A percentile compares a stretch with the other conserved stretches of the same genome.
Conservation (phyloP, 2,888 invertebrate genomes). For the Xestia sexstrigata region DNA sequence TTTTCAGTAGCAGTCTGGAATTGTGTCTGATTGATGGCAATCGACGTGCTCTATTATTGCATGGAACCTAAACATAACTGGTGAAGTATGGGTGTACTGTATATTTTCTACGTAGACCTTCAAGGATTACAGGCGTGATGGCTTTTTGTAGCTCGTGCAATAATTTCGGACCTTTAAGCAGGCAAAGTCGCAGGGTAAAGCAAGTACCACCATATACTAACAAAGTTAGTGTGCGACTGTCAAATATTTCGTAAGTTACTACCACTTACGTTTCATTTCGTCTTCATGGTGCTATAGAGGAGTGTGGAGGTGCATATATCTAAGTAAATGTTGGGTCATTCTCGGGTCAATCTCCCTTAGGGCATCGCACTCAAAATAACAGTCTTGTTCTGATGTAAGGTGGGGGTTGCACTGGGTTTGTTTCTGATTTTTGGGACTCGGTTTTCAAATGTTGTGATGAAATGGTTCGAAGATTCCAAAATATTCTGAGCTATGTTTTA, state of each 20-base stretch:
- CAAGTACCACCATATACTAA: neutral
- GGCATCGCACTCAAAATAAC: conserved; percentile 78
- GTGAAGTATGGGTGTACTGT: neutral
- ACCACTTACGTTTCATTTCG: conserved; percentile 56
- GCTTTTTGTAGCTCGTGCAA: neutral
- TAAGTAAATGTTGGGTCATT: conserved; percentile 77
- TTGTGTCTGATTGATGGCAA: neutral
- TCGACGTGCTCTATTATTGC: too few relatives aligned
- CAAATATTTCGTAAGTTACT: conserved; percentile 53
- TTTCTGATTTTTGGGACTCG: neutral
- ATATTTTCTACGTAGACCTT: neutral
- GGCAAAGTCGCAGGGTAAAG: neutral
- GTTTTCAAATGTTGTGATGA: neutral
- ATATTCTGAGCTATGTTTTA: neutral
- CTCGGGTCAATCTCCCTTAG: conserved; percentile 78
- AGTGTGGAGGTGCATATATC: conserved; percentile 69
- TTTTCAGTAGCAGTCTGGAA: too few relatives aligned
- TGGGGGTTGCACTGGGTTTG: conserved; percentile 62
- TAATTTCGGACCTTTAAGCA: neutral
- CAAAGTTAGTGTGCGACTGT: conserved; percentile 17
- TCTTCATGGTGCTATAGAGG: conserved; percentile 55
- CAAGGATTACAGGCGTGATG: neutral
- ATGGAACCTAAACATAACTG: too few relatives aligned
- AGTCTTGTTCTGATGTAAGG: conserved; percentile 75
- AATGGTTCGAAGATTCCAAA: neutral